A percentile compares a stretch with the other conserved stretches of the same genome.
phyloP scores from a whole-genome alignment of 23 tunicate genomes.

The Clavelina lepadiformis region DNA sequence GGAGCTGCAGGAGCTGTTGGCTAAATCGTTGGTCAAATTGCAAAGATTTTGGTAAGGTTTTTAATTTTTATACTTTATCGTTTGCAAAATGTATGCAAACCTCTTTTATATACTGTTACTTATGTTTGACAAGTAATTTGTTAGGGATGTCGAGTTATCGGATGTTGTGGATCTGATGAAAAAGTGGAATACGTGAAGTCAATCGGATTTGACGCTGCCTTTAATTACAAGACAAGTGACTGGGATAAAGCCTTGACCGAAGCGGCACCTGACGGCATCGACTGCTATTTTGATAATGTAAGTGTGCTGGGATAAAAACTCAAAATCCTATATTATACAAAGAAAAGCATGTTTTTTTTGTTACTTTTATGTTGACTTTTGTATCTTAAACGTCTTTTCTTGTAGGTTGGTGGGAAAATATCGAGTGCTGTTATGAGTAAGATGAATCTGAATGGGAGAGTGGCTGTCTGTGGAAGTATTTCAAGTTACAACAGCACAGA shows the following conservation, averaged over 20 bases:
- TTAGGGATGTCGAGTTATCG: slow-evolving; percentile 49
- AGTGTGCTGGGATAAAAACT: neutral
- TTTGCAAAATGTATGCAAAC: no score
- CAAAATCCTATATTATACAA: neutral
- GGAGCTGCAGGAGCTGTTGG: slow-evolving; percentile 68
- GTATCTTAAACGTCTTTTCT: neutral
- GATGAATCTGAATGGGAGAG: slow-evolving; percentile 18
- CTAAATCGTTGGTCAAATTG: slow-evolving; percentile 56
- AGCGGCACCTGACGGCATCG: slow-evolving; percentile 83
- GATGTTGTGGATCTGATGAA: slow-evolving; percentile 42
- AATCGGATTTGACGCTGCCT: slow-evolving; percentile 76
- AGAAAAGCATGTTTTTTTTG: neutral
- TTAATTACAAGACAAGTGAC: slow-evolving; percentile 70
- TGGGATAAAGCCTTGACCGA: slow-evolving; percentile 35
- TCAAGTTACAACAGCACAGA: neutral
- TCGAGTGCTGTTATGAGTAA: neutral
- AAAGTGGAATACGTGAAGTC: slow-evolving; percentile 39
- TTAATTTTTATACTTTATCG: no score
- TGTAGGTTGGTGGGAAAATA: slow-evolving; percentile 15
- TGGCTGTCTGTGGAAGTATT: neutral
- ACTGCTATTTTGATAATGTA: slow-evolving; percentile 86
- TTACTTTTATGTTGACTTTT: neutral
- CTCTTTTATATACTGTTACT: no score
- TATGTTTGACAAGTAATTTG: no score
- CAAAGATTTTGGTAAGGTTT: slow-evolving; percentile 47